phyloP scores from a whole-genome alignment of 1,140 invertebrate species.

The Bombus waltoni region DNA sequence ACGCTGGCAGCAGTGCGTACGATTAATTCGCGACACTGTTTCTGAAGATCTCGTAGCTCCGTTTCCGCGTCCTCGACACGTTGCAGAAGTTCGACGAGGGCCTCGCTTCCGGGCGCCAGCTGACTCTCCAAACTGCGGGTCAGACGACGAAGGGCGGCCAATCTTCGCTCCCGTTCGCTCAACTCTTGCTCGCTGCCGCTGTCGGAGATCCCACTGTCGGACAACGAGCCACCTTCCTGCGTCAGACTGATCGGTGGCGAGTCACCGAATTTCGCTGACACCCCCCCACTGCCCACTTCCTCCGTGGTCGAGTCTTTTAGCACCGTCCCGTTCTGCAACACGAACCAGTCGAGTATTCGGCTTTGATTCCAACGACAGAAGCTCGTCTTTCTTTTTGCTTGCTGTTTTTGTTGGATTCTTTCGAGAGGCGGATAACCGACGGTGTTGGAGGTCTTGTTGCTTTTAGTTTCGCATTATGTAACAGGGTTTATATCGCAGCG shows the following conservation, averaged over 20 bases:
- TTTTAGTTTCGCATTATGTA: not conserved
- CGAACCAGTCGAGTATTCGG: not conserved
- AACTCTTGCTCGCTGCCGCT: conserved; percentile 89
- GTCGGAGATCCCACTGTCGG: conserved; percentile 90
- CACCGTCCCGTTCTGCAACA: conserved; percentile 73
- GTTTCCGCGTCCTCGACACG: conserved; percentile 90
- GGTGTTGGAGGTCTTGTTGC: not conserved
- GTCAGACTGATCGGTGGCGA: conserved; percentile 66
- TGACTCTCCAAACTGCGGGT: conserved; percentile 87
- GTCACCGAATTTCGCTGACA: conserved; percentile 68
- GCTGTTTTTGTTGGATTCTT: not conserved
- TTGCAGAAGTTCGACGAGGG: conserved; percentile 83
- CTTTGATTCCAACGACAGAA: not conserved
- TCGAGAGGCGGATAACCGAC: not conserved
- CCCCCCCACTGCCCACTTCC: conserved; percentile 55
- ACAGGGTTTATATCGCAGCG: not conserved
- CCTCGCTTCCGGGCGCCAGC: conserved; percentile 86
- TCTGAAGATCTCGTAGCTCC: conserved; percentile 89
- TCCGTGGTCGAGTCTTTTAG: conserved; percentile 57
- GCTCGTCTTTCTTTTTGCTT: not conserved
- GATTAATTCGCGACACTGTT: conserved; percentile 89
- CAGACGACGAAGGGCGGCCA: conserved; percentile 86
- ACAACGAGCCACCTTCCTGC: conserved; percentile 85
- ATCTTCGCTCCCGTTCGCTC: conserved; percentile 87
- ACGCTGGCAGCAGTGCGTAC: conserved; percentile 85